Evolutionary conservation across 2,888 invertebrate species (phyloP).

Genomic region (Lucinisca nassula): DNA sequence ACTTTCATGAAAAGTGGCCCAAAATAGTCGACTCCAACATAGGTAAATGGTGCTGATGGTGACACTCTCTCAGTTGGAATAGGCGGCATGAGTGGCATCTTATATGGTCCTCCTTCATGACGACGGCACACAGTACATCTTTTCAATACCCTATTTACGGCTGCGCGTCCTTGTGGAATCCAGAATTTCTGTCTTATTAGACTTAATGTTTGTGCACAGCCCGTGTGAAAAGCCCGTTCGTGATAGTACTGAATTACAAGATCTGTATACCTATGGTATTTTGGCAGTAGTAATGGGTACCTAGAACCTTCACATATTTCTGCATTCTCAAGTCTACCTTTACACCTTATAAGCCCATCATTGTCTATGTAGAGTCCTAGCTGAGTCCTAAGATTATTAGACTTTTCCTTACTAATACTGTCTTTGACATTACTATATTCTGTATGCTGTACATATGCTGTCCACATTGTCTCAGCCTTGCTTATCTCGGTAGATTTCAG

Average conservation of each 20-base stretch:
- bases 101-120: background rate
- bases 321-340: conserved; percentile 16
- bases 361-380: conserved; percentile 22
- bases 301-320: conserved; percentile 5
- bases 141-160: conserved; percentile 10
- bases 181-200: conserved; percentile 24
- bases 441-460: background rate
- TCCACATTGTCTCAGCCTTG: conserved; percentile 14
- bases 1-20: conserved; percentile 38
- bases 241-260: background rate
- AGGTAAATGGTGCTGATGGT: conserved; percentile 12
- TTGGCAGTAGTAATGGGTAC: conserved; percentile 11
- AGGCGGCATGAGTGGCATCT: conserved; percentile 35
- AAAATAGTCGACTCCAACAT: conserved; percentile 37
- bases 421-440: background rate
- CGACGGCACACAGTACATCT: conserved; percentile 11
- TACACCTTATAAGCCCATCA: background rate
- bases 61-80: conserved; percentile 13
- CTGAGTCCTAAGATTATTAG: conserved; percentile 3
- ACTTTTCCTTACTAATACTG: background rate
- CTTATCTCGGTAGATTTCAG: background rate
- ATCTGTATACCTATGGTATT: background rate
- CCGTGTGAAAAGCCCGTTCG: too few relatives aligned
- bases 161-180: conserved; percentile 43
- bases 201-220: too few relatives aligned